phyloP scores from a whole-genome alignment of 2,797 vertebrate species.

The Epinephelus malabaricus region DNA sequence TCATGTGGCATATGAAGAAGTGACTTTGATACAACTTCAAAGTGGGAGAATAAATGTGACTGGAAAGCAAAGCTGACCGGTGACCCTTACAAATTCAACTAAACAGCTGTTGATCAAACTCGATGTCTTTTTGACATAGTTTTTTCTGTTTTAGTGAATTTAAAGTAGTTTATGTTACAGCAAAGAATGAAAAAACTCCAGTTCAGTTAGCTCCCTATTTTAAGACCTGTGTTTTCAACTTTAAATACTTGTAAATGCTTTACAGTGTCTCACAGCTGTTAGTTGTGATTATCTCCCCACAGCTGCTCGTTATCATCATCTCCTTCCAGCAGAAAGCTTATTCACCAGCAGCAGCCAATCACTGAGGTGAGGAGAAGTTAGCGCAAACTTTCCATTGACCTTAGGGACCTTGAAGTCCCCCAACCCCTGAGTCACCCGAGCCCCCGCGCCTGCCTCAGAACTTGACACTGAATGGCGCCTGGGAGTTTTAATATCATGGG shows the following conservation, averaged over 20 bases:
- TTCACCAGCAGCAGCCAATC: constrained; percentile 52
- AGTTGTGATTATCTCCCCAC: constrained; percentile 41
- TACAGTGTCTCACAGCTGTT: constrained; percentile 43
- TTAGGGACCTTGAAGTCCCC: constrained; percentile 55
- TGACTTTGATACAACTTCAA: constrained; percentile 65
- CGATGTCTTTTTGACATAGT: neutral
- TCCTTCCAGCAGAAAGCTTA: constrained; percentile 17
- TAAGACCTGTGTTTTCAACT: constrained; percentile 4
- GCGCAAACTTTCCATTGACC: constrained; percentile 70
- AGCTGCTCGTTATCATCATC: constrained; percentile 53
- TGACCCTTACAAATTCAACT: constrained; percentile 4
- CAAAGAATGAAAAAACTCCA: neutral
- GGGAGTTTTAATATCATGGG: constrained; percentile 78
- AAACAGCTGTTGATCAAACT: constrained; percentile 13
- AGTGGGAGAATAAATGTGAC: constrained; percentile 32
- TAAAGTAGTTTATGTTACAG: neutral
- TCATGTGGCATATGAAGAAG: constrained; percentile 37
- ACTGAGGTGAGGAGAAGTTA: constrained; percentile 64
- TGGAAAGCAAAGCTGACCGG: constrained; percentile 20
- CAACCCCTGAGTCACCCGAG: constrained; percentile 53
- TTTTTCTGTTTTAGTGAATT: neutral
- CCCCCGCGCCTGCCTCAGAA: constrained; percentile 59
- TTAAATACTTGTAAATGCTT: constrained; percentile 5
- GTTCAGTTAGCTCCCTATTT: neutral
- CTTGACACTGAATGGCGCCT: constrained; percentile 70